Evolutionary conservation across 1,140 invertebrate species (phyloP), one percentile per base, ranked within the genome.

Genomic region (Paracyclopina nana): DNA sequence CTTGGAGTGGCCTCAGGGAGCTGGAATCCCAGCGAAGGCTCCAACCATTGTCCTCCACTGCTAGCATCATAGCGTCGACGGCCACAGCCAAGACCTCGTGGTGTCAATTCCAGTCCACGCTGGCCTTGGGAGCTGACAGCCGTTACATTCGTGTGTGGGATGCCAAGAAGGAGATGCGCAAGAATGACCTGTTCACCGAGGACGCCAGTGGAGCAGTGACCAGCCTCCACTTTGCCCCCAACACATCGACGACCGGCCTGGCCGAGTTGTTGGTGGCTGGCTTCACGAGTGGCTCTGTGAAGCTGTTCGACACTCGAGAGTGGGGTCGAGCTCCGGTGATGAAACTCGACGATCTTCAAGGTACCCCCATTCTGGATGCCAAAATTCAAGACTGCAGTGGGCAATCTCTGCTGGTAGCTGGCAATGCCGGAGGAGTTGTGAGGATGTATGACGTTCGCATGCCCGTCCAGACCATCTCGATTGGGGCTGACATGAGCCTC

Each of bases 251-350:
- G 30, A 22, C 14, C 24, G 38, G 2, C 11, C 14, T 12, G n/a
- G n/a, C n/a, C n/a, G n/a, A n/a, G n/a, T 18, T 52, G 20, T 40
- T 45, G 31, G 41, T 25, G 12, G 50, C 20, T 3, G 25, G 31
- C 20, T 52, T 46, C 25, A 46, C 18, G 4, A 40, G 43, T 43
- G 50, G 50, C 12, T 52, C 50, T 6, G 40, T 52, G 6, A 16
- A 26, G 2, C 16, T 52, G 18, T 45, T 46, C 8, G 50, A 52
- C 40, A 44, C 24, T 8, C 4, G 50, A 5, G 5, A 6, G 11
- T 40, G 16, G n/a, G n/a, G n/a, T 16, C 2, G 4, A 4, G 31
- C 50, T 46, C 25, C 12, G 4, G 25, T 27, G n/a, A 22, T 25
- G 11, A 22, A 3, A 14, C 30, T 25, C 25, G 14, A 28, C 11